phyloP scores from a whole-genome alignment of 2,113 vertebrate species.

The Barbus barbus region DNA sequence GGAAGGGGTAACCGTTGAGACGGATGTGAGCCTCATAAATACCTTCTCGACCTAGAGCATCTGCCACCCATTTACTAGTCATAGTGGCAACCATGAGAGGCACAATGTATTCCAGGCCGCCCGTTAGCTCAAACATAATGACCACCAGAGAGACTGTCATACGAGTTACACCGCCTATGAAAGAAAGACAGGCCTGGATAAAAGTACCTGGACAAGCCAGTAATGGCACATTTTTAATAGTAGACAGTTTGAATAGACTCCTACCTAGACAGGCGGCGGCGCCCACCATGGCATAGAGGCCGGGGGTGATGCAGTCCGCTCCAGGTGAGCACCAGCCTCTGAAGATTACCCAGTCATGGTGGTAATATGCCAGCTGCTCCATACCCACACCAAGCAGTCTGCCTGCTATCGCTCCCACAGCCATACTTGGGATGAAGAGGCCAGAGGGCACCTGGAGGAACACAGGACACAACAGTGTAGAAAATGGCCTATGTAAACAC shows the following conservation, averaged over 20 bases:
- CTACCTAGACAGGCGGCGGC: conserved; percentile 80
- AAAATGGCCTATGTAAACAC: neutral
- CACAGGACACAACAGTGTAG: neutral
- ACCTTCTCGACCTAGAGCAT: conserved; percentile 83
- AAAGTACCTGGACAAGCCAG: neutral
- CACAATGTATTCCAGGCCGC: conserved; percentile 88
- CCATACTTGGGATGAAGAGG: conserved; percentile 90
- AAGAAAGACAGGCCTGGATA: neutral
- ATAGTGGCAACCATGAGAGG: conserved; percentile 88
- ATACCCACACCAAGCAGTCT: conserved; percentile 82
- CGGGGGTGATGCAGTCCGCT: conserved; percentile 85
- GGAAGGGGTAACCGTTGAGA: conserved; percentile 86
- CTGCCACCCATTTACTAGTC: conserved; percentile 92
- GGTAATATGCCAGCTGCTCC: conserved; percentile 86
- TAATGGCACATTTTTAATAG: neutral
- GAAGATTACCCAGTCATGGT: conserved; percentile 85
- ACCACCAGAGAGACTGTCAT: conserved; percentile 89
- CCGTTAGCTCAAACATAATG: conserved; percentile 89
- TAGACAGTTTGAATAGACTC: neutral
- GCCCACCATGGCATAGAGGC: conserved; percentile 88
- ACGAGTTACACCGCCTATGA: conserved; percentile 82
- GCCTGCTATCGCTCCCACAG: conserved; percentile 83
- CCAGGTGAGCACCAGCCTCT: conserved; percentile 84
- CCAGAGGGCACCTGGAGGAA: conserved; percentile 81
- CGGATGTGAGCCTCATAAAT: conserved; percentile 90